Evolutionary conservation across 2,888 invertebrate genomes (phyloP).

Genomic region (Chymomyza procnemis): DNA sequence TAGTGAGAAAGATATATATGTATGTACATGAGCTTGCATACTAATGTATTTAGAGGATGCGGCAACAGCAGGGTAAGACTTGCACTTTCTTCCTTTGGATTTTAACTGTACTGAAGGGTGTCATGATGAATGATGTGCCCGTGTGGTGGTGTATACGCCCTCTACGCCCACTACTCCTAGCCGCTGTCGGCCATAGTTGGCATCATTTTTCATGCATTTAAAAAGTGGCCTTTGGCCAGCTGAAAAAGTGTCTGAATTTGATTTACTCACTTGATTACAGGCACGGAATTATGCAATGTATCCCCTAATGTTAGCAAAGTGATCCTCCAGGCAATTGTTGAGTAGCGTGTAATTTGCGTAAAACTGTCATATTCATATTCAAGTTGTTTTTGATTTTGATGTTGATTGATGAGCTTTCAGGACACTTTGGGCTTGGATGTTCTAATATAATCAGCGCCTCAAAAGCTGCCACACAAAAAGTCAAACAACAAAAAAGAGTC

Average conservation of each 20-base stretch:
- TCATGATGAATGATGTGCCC: slow-evolving; percentile 72
- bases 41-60: slow-evolving; percentile 54
- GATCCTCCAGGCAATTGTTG: slow-evolving; percentile 58
- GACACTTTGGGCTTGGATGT: background rate
- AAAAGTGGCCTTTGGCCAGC: slow-evolving; percentile 40
- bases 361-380: slow-evolving; percentile 72
- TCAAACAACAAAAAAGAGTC: slow-evolving; percentile 9
- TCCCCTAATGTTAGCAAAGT: background rate
- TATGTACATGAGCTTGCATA: slow-evolving; percentile 71
- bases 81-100: background rate
- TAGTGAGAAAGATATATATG: slow-evolving; percentile 43
- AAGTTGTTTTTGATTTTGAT: slow-evolving; percentile 53
- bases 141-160: slow-evolving; percentile 14
- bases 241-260: slow-evolving; percentile 75
- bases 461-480: slow-evolving; percentile 28
- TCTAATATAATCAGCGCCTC: slow-evolving; percentile 21
- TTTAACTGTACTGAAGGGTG: slow-evolving; percentile 46
- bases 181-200: slow-evolving; percentile 23
- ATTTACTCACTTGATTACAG: slow-evolving; percentile 76
- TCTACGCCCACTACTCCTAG: slow-evolving; percentile 13
- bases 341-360: slow-evolving; percentile 75
- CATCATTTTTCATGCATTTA: slow-evolving; percentile 76
- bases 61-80: slow-evolving; percentile 5
- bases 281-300: background rate
- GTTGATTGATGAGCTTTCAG: slow-evolving; percentile 48